A percentile compares a stretch with the other conserved stretches of the same genome.
phyloP scores from a whole-genome alignment of 53 echinoderm and acorn worm species.

The Echinarachnius parma region DNA sequence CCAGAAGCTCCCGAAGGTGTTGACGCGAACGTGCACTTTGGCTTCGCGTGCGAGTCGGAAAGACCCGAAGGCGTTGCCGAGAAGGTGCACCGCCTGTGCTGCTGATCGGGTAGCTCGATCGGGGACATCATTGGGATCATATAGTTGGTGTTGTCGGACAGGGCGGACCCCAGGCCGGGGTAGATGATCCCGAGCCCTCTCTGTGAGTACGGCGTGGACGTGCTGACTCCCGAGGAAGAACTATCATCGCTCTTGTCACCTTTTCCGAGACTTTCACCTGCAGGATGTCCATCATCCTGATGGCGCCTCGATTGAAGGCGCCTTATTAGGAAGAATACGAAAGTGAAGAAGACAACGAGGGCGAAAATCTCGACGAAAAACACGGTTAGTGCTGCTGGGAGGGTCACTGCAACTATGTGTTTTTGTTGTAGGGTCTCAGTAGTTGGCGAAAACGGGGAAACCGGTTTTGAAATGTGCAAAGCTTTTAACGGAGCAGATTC shows the following conservation, averaged over 20 bases:
- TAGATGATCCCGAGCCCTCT: conserved; percentile 12
- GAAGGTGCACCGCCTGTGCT: neutral
- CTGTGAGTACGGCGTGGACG: conserved; percentile 19
- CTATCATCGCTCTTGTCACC: neutral
- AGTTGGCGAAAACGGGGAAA: too few species aligned
- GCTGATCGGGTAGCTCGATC: neutral
- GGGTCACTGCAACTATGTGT: conserved; percentile 13
- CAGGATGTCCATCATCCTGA: too few species aligned
- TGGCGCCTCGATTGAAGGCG: neutral
- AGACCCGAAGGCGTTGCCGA: neutral
- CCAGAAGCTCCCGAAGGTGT: neutral
- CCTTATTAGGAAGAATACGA: conserved; percentile 1
- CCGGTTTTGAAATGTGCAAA: too few species aligned
- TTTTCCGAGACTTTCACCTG: neutral
- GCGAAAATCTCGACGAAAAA: conserved; percentile 6
- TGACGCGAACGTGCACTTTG: conserved; percentile 3
- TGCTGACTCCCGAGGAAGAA: conserved; percentile 14
- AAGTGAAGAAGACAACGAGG: conserved; percentile 1
- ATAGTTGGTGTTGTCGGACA: conserved; percentile 26
- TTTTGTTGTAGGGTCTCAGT: too few species aligned
- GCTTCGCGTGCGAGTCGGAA: neutral
- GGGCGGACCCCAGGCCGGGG: conserved; percentile 25
- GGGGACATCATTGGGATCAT: conserved; percentile 30
- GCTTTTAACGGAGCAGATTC: too few species aligned
- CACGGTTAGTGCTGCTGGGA: neutral